Evolutionary conservation across 2,797 vertebrate species (phyloP).

Genomic region (Todus mexicanus): DNA sequence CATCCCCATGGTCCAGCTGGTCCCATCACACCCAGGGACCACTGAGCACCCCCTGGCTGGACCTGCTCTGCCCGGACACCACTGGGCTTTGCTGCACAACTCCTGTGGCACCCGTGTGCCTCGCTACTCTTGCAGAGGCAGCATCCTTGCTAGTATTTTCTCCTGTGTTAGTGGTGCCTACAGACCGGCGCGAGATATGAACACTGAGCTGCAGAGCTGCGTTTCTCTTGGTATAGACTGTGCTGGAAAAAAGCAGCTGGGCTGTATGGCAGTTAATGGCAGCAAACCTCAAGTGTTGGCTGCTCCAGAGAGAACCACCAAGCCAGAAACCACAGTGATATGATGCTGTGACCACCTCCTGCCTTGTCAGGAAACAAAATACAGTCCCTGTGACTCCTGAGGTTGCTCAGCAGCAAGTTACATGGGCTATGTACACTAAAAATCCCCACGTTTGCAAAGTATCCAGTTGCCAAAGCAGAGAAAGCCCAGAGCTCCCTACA

Average conservation of each 20-base stretch:
- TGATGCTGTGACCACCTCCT: not conserved
- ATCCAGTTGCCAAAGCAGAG: not conserved
- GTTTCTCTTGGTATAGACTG: not conserved
- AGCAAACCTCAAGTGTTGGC: not conserved
- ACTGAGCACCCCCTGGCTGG: rapidly evolving
- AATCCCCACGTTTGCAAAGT: not conserved
- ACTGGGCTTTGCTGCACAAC: not conserved
- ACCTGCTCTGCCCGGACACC: rapidly evolving
- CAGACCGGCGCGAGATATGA: rapidly evolving
- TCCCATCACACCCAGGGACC: not conserved
- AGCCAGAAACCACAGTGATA: not conserved
- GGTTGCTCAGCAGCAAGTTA: not conserved
- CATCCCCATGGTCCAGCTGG: rapidly evolving
- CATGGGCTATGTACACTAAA: not conserved
- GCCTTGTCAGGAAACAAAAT: no score
- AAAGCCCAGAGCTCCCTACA: not conserved
- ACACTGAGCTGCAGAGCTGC: not conserved
- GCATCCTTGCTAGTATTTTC: not conserved
- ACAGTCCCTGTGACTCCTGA: not conserved
- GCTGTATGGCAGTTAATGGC: not conserved
- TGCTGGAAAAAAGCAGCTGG: not conserved
- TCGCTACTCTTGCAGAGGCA: not conserved
- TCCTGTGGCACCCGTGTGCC: not conserved
- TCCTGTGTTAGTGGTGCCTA: not conserved
- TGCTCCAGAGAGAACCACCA: not conserved